Evolutionary conservation across 2,888 invertebrate species (phyloP).

Genomic region (Panzeria rudis): DNA sequence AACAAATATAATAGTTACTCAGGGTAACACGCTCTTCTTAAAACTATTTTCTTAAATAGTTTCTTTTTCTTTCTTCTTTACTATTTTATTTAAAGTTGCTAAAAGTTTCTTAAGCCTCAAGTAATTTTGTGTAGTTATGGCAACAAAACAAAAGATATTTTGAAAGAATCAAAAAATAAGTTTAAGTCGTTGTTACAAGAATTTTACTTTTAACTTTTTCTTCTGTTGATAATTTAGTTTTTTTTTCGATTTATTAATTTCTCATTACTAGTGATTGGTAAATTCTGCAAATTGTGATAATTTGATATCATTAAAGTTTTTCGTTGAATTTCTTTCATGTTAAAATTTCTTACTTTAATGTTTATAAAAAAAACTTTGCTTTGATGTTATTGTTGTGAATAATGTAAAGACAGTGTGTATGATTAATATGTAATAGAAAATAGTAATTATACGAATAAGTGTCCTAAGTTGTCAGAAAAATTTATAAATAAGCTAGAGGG

Average conservation of each 20-base stretch:
- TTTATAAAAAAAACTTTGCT: too few species aligned
- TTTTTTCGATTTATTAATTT: not conserved
- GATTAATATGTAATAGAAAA: not conserved
- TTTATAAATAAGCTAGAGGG: not conserved
- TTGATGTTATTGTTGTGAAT: too few species aligned
- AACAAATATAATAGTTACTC: slow-evolving; percentile 14
- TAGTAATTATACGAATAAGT: not conserved
- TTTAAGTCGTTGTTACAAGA: not conserved
- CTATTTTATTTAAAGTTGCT: slow-evolving; percentile 15
- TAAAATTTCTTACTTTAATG: too few species aligned
- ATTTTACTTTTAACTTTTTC: slow-evolving; percentile 8
- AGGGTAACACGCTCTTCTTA: slow-evolving; percentile 46
- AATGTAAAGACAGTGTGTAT: too few species aligned
- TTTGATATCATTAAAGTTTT: not conserved
- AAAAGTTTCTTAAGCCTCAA: slow-evolving; percentile 41
- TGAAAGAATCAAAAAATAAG: not conserved
- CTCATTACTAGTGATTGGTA: slow-evolving; percentile 9
- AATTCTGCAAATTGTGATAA: slow-evolving; percentile 13
- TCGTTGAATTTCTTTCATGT: too few species aligned
- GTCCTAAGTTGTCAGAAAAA: not conserved
- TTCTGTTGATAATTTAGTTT: not conserved
- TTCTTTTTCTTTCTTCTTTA: slow-evolving; percentile 3
- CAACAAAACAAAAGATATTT: slow-evolving; percentile 38
- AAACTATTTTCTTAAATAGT: slow-evolving; percentile 41
- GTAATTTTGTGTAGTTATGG: slow-evolving; percentile 58